phyloP scores from a whole-genome alignment of 2,797 vertebrate genomes.

The Muscicapa striata region DNA sequence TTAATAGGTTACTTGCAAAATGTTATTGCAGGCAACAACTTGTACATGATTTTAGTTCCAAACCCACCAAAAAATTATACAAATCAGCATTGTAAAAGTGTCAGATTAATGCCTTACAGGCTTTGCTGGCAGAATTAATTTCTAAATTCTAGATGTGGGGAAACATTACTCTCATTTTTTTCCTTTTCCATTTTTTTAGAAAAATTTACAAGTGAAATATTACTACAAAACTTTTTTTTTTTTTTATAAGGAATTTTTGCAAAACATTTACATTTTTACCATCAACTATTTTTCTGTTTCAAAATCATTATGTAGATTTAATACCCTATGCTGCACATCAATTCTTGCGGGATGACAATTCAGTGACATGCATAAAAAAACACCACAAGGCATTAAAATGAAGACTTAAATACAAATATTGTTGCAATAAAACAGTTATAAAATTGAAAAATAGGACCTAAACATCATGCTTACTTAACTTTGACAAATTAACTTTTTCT shows the following conservation, averaged over 20 bases:
- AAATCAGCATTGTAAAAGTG: slow-evolving; percentile 99
- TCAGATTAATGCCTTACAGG: slow-evolving; percentile 94
- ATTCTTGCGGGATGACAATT: slow-evolving; percentile 81
- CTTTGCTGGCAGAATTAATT: slow-evolving; percentile 94
- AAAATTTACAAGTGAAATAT: slow-evolving; percentile 99
- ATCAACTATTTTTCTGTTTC: slow-evolving; percentile 82
- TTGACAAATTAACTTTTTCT: slow-evolving; percentile 84
- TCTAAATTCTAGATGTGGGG: slow-evolving; percentile 93
- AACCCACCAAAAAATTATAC: slow-evolving; percentile 95
- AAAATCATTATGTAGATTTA: slow-evolving; percentile 83
- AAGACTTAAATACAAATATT: slow-evolving; percentile 86
- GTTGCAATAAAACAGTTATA: slow-evolving; percentile 86
- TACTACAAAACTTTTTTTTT: slow-evolving; percentile 89
- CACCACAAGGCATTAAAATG: slow-evolving; percentile 86
- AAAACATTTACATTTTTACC: slow-evolving; percentile 86
- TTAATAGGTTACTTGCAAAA: slow-evolving; percentile 97
- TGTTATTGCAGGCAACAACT: slow-evolving; percentile 95
- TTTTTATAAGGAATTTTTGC: slow-evolving; percentile 83
- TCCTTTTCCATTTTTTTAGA: slow-evolving; percentile 82
- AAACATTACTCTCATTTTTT: slow-evolving; percentile 84
- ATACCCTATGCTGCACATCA: slow-evolving; percentile 85
- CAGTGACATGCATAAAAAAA: slow-evolving; percentile 85
- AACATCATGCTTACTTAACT: slow-evolving; percentile 85
- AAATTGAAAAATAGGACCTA: slow-evolving; percentile 87
- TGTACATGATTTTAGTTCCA: slow-evolving; percentile 87